phyloP scores from a whole-genome alignment of 2,797 vertebrate species.

The Spatula clypeata region DNA sequence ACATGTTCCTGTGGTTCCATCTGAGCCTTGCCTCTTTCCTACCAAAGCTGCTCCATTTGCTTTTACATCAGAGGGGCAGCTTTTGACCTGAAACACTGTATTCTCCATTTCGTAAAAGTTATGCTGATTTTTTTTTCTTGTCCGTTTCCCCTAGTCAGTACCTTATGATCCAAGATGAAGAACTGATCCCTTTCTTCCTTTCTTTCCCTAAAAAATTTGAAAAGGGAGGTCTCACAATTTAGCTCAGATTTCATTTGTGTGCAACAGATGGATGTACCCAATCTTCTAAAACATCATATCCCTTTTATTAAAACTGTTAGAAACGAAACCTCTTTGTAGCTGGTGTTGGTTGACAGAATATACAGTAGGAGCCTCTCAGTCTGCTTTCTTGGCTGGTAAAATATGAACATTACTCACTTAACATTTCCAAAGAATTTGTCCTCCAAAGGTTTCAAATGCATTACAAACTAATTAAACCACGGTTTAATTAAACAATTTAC shows the following conservation, averaged over 20 bases:
- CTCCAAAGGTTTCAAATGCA: neutral
- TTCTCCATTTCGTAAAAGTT: neutral
- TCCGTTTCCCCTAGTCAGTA: neutral
- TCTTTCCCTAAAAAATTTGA: neutral
- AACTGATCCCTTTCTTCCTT: neutral
- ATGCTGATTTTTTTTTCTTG: neutral
- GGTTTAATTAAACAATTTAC: no score
- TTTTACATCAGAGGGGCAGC: neutral
- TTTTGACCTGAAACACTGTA: neutral
- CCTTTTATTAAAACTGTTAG: neutral
- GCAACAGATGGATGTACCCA: neutral
- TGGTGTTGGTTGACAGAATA: neutral
- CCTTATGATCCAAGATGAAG: neutral
- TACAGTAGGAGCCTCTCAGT: neutral
- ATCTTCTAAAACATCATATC: neutral
- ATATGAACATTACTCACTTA: neutral
- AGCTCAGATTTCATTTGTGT: neutral
- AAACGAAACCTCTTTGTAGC: neutral
- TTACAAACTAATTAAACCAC: neutral
- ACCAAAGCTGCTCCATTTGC: neutral
- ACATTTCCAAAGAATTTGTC: neutral
- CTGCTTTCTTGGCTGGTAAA: neutral
- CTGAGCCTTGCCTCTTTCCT: neutral
- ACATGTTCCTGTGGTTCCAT: neutral
- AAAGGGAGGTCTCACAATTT: neutral